phyloP scores from a whole-genome alignment of 2,888 invertebrate genomes.

The Ectemnius continuus region DNA sequence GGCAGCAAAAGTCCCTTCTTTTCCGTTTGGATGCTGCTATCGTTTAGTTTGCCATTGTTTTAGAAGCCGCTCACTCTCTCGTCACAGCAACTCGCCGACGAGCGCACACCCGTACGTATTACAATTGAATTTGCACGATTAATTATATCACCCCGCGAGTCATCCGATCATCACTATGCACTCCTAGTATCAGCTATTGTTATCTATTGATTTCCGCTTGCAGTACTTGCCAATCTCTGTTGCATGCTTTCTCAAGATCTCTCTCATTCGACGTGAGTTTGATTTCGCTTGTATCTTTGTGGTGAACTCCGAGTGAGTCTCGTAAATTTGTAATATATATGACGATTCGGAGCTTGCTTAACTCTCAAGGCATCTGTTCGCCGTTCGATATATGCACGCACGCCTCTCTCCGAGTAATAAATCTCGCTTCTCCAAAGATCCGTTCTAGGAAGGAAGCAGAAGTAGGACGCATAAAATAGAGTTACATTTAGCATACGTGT shows the following conservation, averaged over 20 bases:
- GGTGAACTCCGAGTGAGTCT: too few species aligned
- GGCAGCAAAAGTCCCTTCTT: slow-evolving; percentile 64
- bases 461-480: neutral
- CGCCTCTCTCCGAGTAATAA: neutral
- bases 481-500: neutral
- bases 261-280: neutral
- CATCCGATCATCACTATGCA: neutral
- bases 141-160: slow-evolving; percentile 17
- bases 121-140: slow-evolving; percentile 51
- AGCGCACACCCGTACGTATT: slow-evolving; percentile 87
- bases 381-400: neutral
- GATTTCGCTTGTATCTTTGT: too few species aligned
- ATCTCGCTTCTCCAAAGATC: neutral
- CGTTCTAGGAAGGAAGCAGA: neutral
- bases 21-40: slow-evolving; percentile 79
- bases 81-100: slow-evolving; percentile 80
- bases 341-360: neutral
- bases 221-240: neutral
- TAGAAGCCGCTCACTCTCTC: slow-evolving; percentile 69
- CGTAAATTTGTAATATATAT: too few species aligned
- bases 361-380: neutral
- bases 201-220: slow-evolving; percentile 6
- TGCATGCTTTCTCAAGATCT: neutral
- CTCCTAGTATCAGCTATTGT: neutral
- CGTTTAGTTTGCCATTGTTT: slow-evolving; percentile 75